Evolutionary conservation across 1,140 invertebrate species (phyloP).

Genomic region (Drosophila lacteicornis): DNA sequence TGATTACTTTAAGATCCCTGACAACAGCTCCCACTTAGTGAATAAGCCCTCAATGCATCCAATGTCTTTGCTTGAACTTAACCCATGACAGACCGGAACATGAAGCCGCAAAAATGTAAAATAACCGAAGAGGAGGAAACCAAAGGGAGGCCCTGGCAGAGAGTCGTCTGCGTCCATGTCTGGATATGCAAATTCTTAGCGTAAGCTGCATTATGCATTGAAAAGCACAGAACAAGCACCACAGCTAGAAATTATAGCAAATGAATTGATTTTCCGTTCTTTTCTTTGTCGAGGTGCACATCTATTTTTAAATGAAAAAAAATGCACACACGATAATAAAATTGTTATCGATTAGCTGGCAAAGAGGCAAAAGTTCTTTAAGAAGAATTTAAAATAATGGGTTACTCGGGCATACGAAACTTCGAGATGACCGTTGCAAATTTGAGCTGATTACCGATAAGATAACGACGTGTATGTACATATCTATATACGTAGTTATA

Average conservation of each 20-base stretch:
- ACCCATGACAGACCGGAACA: conserved; percentile 31
- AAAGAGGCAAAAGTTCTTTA: conserved; percentile 28
- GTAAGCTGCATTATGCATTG: conserved; percentile 64
- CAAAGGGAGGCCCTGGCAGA: conserved; percentile 24
- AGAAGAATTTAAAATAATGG: neutral
- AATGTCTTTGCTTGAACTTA: conserved; percentile 41
- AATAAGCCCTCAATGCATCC: conserved; percentile 1
- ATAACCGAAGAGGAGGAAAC: conserved; percentile 11
- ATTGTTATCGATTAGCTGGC: conserved; percentile 35
- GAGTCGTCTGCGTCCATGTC: conserved; percentile 31
- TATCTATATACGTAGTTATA: neutral
- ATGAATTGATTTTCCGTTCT: conserved; percentile 48
- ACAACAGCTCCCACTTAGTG: neutral
- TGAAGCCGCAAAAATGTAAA: conserved; percentile 55
- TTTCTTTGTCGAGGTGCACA: conserved; percentile 6
- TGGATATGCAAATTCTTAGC: conserved; percentile 64
- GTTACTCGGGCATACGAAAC: neutral
- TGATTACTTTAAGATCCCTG: neutral
- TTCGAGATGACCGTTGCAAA: conserved; percentile 4
- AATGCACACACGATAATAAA: conserved; percentile 48
- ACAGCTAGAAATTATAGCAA: conserved; percentile 46
- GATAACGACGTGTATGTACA: conserved; percentile 11
- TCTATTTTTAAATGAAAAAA: conserved; percentile 54
- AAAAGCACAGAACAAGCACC: neutral
- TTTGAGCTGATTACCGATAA: conserved; percentile 16